A percentile compares a stretch with the other conserved stretches of the same genome.
Evolutionary conservation across 2,888 invertebrate genomes (phyloP).

Genomic region (Drosophila differens): DNA sequence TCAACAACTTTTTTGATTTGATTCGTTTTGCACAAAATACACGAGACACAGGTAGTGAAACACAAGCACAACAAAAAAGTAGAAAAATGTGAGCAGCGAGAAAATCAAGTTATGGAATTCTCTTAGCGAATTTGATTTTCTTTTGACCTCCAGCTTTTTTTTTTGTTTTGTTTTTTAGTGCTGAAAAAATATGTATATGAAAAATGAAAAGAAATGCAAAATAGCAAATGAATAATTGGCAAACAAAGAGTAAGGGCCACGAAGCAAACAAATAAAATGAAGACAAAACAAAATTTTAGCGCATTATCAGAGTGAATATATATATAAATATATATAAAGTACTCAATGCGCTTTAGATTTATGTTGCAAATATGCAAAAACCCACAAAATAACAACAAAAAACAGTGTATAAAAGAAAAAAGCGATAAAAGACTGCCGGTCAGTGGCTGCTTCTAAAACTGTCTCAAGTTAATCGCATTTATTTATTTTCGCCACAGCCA

Average conservation of each 20-base stretch:
- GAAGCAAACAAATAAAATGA: constrained; percentile 13
- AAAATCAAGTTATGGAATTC: constrained; percentile 49
- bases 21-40: constrained; percentile 3
- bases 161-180: constrained; percentile 24
- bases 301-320: constrained; percentile 32
- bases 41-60: constrained; percentile 8
- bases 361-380: constrained; percentile 56
- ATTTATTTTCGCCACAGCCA: constrained; percentile 77
- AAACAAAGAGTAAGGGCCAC: constrained; percentile 9
- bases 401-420: constrained; percentile 22
- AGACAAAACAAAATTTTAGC: constrained; percentile 19
- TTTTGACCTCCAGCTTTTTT: constrained; percentile 31
- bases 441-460: constrained; percentile 66
- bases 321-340: constrained; percentile 2
- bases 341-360: constrained; percentile 61
- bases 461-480: constrained; percentile 82
- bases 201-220: constrained; percentile 6
- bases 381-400: background rate
- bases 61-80: constrained; percentile 16
- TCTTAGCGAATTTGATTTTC: constrained; percentile 42
- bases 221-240: constrained; percentile 18
- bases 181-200: constrained; percentile 37
- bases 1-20: background rate
- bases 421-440: constrained; percentile 25
- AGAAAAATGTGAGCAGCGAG: constrained; percentile 1